These are phyloP conservation scores for rat (Rattus norvegicus) DNA, from an alignment of 2,113 vertebrate species.

Conservation along the genomic window DNA sequence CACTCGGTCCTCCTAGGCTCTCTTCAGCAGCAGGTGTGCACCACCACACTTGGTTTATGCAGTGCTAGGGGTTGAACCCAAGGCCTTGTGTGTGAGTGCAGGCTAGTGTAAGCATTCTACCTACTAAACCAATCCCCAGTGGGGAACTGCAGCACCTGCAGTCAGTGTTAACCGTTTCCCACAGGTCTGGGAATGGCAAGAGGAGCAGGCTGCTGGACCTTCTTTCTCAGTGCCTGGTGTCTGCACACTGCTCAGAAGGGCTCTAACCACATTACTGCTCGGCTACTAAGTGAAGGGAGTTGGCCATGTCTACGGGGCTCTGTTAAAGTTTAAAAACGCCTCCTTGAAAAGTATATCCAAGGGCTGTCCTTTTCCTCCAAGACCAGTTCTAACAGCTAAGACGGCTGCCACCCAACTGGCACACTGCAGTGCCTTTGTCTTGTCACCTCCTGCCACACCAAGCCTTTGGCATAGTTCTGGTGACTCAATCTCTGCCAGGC, in stretches of 20 bases:
- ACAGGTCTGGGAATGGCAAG: background rate
- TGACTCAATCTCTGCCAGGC: slow-evolving; percentile 67
- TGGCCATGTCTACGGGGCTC: background rate
- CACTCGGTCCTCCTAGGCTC: background rate
- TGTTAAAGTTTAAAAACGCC: background rate
- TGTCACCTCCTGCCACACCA: slow-evolving; percentile 78
- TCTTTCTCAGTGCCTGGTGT: background rate
- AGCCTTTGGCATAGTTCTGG: slow-evolving; percentile 72
- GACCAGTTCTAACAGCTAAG: slow-evolving; percentile 78
- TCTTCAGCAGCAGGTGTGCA: background rate
- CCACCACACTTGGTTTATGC: background rate
- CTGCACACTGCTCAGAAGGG: background rate
- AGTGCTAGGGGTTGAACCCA: background rate
- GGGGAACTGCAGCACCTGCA: background rate
- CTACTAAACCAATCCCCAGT: background rate
- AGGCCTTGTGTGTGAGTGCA: background rate
- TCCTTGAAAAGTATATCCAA: slow-evolving; percentile 56
- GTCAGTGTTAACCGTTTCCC: background rate
- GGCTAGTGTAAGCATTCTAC: background rate
- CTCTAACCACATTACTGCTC: background rate
- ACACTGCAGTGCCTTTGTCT: slow-evolving; percentile 64
- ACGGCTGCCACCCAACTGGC: slow-evolving; percentile 74
- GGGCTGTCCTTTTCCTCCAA: slow-evolving; percentile 50
- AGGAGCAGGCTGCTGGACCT: background rate
- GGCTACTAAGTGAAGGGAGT: background rate